Evolutionary conservation across 2,797 vertebrate species (phyloP), one percentile per base, ranked within the genome.

Genomic region (Benthosema pterotum): DNA sequence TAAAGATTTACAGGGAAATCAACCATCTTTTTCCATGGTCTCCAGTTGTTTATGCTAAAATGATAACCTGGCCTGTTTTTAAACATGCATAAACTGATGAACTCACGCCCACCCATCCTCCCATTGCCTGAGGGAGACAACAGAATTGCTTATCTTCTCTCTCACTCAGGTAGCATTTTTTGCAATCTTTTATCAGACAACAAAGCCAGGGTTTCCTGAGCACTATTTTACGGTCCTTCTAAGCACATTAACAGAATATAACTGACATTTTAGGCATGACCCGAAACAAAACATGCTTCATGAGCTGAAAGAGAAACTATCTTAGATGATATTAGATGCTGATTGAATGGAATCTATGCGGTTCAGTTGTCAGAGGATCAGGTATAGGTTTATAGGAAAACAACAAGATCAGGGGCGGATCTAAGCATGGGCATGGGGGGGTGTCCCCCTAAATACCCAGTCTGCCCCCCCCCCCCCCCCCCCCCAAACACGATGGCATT

Each of bases 161-260:
- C 63, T 17, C 59, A 38, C 65, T 69, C 74, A 54, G 11, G 12
- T 12, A 42, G 49, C 52, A n/a, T 62, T 75, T n/a, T 76, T 61
- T 60, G 69, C 57, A 12, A 51, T 32, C 32, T 72, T 58, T 72
- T 75, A 69, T 72, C 42, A 63, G 72, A 69, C 57, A 66, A 17
- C 3, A 17, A 53, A 59, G 1, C 51, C 63, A 51, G 69, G 57
- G 60, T 61, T 62, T 74, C 53, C 60, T 68, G 54, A 67, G 61
- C 51, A 63, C 1, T 14, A 22, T n/a, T 3, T 2, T 69, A 49
- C 77, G 60, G 57, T 58, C 67, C 43, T 11, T 28, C 28, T 18
- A 4, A 11, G 5, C 28, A 25, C 57, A 70, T 60, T 60, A 69
- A 67, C 53, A 65, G 15, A 38, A 38, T 56, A 67, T 69, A 66